Evolutionary conservation across 2,888 invertebrate species (phyloP), one percentile per base, ranked within the genome.

Genomic region (Unio pictorum): DNA sequence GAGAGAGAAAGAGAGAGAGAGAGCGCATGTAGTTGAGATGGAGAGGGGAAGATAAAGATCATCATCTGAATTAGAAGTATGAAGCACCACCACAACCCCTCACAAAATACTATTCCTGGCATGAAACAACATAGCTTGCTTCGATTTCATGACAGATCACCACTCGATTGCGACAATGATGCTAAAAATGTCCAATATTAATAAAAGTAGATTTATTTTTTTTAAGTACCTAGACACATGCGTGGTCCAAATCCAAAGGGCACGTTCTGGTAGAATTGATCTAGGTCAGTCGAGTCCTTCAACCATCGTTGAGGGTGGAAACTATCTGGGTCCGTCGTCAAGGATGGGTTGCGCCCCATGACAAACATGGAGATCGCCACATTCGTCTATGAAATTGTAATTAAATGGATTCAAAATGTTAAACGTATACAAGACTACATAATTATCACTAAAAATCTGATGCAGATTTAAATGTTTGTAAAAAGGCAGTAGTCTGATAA

Each of bases 291-390:
- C 26, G 73, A 64, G 34, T 68, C 62, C 7, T 26, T 60, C 55
- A 75, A 17, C 79, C 79, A 80, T 68, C 79, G 28, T 17, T 73
- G 72, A 34, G 79, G 79, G n/a, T 55, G 15, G 63, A 80, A 80
- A 7, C 4, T 34, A 8, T 73, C 73, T 18, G 74, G 72, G 55
- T 74, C 62, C 18, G 61, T 59, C 34, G 73, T 70, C 34, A 78
- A 18, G 3, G 61, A 26, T 4, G 67, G 54, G 55, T 73, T 69
- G 58, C 79, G 67, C 23, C 78, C 79, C 72, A 78, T 78, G 55
- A 76, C 76, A 64, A 72, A 78, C 76, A 78, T 80, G n/a, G 78
- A 76, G 8, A 69, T 64, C 23, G 77, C 74, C 1, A 80, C 76
- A 56, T 75, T 71, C 0, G 73, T 67, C 79, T 80, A 54, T 1